Evolutionary conservation across 2,797 vertebrate genomes (phyloP).

Genomic region (Brachymystax lenok): DNA sequence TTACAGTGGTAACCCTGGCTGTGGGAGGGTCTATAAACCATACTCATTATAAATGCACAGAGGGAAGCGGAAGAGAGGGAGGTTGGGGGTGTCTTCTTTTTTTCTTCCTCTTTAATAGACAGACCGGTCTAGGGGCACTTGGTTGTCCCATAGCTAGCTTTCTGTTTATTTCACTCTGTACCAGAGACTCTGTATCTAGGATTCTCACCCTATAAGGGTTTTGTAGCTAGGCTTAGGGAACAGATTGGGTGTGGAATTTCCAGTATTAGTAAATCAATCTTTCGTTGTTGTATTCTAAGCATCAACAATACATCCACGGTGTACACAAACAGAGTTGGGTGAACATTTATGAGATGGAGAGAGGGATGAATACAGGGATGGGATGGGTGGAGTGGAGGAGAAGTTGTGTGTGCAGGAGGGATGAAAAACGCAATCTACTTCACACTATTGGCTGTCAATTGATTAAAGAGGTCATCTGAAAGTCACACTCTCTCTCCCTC

Average conservation of each 20-base stretch:
- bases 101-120: conserved; percentile 17
- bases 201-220: too few relatives aligned
- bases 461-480: conserved; percentile 75
- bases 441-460: conserved; percentile 66
- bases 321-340: not conserved
- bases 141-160: conserved; percentile 31
- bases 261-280: not conserved
- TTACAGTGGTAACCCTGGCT: conserved; percentile 45
- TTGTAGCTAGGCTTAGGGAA: not conserved
- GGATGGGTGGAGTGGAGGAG: not conserved
- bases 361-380: not conserved
- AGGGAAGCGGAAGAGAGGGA: not conserved
- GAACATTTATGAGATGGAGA: not conserved
- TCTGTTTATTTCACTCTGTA: conserved; percentile 52
- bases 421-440: conserved; percentile 43
- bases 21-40: conserved; percentile 63
- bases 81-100: not conserved
- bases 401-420: not conserved
- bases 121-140: conserved; percentile 19
- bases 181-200: conserved; percentile 28
- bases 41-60: conserved; percentile 66
- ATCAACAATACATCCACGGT: not conserved
- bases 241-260: not conserved
- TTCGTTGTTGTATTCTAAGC: not conserved
- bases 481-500: conserved; percentile 54